Evolutionary conservation across 2,888 invertebrate species (phyloP).

Genomic region (Pachymerium ferrugineum): DNA sequence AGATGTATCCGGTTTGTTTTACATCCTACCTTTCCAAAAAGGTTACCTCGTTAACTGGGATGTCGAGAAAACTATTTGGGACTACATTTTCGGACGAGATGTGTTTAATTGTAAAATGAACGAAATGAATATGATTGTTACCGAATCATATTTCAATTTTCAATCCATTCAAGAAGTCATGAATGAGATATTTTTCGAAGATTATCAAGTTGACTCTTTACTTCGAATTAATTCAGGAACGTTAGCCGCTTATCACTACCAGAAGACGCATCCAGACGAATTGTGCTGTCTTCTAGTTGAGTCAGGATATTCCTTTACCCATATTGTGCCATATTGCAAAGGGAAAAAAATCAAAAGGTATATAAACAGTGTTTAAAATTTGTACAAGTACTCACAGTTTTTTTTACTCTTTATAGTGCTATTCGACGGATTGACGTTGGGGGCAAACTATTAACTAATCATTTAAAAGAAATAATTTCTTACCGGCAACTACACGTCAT

Average conservation of each 20-base stretch:
- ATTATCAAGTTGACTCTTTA: conserved; percentile 83
- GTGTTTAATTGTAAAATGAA: conserved; percentile 69
- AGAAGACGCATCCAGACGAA: conserved; percentile 53
- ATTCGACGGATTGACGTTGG: conserved; percentile 86
- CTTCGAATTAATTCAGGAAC: conserved; percentile 72
- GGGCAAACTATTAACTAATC: conserved; percentile 94
- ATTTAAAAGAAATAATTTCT: conserved; percentile 93
- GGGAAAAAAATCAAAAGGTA: conserved; percentile 59
- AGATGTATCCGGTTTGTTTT: conserved; percentile 91
- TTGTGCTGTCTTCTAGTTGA: conserved; percentile 80
- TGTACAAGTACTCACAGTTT: too few relatives aligned
- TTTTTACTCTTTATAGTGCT: conserved; percentile 52
- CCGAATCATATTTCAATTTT: conserved; percentile 93
- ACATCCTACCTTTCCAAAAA: conserved; percentile 86
- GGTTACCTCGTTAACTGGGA: conserved; percentile 96
- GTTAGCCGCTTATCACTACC: conserved; percentile 67
- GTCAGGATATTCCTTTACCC: conserved; percentile 91
- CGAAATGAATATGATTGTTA: conserved; percentile 75
- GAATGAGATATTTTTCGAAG: conserved; percentile 95
- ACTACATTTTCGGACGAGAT: conserved; percentile 84
- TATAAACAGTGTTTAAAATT: background rate
- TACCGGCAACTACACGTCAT: conserved; percentile 94
- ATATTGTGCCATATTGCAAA: conserved; percentile 84
- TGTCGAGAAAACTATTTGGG: conserved; percentile 91
- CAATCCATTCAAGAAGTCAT: conserved; percentile 85